phyloP scores from a whole-genome alignment of 2,797 vertebrate genomes.

The Chlorospingus flavigularis region DNA sequence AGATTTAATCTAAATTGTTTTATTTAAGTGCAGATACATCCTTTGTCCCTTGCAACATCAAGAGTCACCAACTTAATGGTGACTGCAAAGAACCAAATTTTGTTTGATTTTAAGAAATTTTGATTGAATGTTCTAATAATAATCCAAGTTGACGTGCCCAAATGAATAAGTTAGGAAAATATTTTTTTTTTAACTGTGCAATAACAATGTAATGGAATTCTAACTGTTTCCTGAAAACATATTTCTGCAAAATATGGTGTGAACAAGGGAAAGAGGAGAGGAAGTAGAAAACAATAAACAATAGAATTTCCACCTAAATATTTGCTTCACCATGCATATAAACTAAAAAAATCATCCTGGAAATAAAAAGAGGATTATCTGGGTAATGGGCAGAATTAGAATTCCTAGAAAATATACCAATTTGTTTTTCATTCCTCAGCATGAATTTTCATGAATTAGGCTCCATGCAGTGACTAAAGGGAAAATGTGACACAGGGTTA shows the following conservation, averaged over 20 bases:
- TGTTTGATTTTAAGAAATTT: not conserved
- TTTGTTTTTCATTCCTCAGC: not conserved
- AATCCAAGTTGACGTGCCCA: not conserved
- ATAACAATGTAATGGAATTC: not conserved
- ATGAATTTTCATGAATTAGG: not conserved
- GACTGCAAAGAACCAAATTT: not conserved
- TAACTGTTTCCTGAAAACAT: not conserved
- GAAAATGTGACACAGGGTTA: not conserved
- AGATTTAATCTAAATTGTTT: not conserved
- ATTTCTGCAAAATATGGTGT: not conserved
- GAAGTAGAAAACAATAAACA: not conserved
- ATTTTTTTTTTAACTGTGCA: not conserved
- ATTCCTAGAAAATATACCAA: not conserved
- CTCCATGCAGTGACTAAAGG: not conserved
- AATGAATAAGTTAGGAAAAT: not conserved
- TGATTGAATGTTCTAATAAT: not conserved
- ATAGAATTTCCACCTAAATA: not conserved
- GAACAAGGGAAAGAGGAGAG: rapidly evolving
- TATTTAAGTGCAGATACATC: not conserved
- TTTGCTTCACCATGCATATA: not conserved
- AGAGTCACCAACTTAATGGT: not conserved
- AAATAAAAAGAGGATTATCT: not conserved
- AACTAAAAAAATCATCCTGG: not conserved
- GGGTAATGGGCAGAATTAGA: not conserved
- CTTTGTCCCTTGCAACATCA: not conserved